A percentile compares a stretch with the other conserved stretches of the same genome.
These are phyloP conservation scores for Halocaridina rubra DNA, from an alignment of 2,888 invertebrate species.

Conservation along the genomic window DNA sequence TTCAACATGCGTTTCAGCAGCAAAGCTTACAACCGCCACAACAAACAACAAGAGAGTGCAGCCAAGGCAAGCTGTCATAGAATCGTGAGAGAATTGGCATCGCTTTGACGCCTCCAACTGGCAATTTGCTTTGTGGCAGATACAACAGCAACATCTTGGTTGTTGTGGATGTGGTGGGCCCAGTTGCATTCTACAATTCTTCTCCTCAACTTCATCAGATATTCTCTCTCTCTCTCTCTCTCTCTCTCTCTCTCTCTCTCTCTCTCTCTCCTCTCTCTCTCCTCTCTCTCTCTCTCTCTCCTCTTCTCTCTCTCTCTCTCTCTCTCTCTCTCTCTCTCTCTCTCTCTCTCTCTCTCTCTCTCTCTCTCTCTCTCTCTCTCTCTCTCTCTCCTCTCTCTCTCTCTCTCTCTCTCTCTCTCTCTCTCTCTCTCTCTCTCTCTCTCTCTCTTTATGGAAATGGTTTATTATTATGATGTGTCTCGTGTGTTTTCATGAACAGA, in stretches of 20 bases:
- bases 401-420: not conserved
- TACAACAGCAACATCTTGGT: no score
- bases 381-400: not conserved
- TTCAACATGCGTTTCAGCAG: no score
- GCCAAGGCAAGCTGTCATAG: constrained; percentile 97
- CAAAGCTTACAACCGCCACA: no score
- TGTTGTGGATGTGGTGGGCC: no score
- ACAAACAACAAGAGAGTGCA: no score
- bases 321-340: constrained; percentile 2
- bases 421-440: not conserved
- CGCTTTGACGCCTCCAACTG: constrained; percentile 92
- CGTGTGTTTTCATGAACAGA: no score
- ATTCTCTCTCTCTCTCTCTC: not conserved
- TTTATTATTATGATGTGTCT: no score
- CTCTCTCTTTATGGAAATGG: not conserved
- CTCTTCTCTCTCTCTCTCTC: not conserved
- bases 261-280: not conserved
- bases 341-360: not conserved
- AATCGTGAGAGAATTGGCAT: constrained; percentile 75
- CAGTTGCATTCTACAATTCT: no score
- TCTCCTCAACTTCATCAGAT: not conserved
- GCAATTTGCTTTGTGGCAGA: no score
- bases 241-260: not conserved
- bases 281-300: not conserved
- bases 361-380: not conserved